Conservation (phyloP, 1,140 invertebrate species). For the Gonioctena quinquepunctata region DNA sequence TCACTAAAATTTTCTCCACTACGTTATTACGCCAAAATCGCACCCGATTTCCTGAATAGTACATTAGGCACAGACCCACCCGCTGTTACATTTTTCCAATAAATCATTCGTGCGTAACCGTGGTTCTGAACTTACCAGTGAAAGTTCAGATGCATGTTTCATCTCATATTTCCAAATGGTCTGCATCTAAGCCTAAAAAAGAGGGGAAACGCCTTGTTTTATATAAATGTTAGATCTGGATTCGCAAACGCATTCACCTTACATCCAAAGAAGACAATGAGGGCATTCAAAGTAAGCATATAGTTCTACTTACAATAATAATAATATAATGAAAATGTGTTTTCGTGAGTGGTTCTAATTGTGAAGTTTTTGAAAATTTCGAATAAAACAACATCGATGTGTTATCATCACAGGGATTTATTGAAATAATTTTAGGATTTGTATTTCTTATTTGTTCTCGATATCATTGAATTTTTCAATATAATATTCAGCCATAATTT, state of each 20-base stretch:
- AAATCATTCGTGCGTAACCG: neutral
- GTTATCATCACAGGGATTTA: too few relatives aligned
- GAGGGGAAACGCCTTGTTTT: slow-evolving; percentile 15
- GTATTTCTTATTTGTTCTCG: too few relatives aligned
- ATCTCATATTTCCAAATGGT: slow-evolving; percentile 10
- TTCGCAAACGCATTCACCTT: slow-evolving; percentile 6
- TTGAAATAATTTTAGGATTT: too few relatives aligned
- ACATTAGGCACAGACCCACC: neutral
- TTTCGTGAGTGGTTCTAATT: neutral
- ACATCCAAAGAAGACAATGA: slow-evolving; percentile 2
- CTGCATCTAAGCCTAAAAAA: neutral
- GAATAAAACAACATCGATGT: too few relatives aligned
- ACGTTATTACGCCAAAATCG: neutral
- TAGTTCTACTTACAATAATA: neutral
- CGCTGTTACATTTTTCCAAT: neutral
- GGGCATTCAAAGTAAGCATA: slow-evolving; percentile 9
- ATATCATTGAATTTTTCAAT: too few relatives aligned
- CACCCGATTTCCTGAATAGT: neutral
- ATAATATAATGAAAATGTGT: too few relatives aligned
- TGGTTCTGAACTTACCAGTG: neutral
- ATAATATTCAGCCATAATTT: too few relatives aligned
- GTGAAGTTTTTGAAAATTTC: too few relatives aligned
- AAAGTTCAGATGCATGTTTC: slow-evolving; percentile 4
- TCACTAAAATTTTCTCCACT: neutral
- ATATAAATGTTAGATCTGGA: slow-evolving; percentile 12